Evolutionary conservation across 2,888 invertebrate genomes (phyloP).

Genomic region (Eupithecia vulgata): DNA sequence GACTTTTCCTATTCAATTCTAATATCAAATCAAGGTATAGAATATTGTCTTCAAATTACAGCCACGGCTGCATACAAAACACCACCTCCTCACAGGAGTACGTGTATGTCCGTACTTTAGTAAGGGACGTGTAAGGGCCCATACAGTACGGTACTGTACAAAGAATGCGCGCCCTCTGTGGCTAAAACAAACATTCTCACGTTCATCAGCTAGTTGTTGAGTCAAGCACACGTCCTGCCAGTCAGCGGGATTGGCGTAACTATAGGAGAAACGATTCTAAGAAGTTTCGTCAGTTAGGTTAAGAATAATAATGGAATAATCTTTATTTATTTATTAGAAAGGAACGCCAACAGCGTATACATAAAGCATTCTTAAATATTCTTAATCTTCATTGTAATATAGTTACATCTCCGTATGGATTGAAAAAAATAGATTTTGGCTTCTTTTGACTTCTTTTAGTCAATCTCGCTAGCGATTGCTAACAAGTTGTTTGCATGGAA

Average conservation of each 20-base stretch:
- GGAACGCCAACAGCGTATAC: too few species aligned
- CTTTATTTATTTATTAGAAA: too few species aligned
- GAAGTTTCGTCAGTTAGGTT: not conserved
- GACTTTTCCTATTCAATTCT: not conserved
- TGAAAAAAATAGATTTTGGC: too few species aligned
- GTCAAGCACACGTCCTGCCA: conserved; percentile 40
- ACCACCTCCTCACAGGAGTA: not conserved
- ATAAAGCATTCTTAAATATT: too few species aligned
- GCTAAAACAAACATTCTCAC: conserved; percentile 55
- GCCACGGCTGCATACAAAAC: not conserved
- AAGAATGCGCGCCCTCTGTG: conserved; percentile 43
- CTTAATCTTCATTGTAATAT: not conserved
- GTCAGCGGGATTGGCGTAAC: not conserved
- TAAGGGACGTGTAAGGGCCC: not conserved
- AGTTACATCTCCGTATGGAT: too few species aligned
- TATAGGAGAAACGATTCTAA: not conserved
- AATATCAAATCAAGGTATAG: not conserved
- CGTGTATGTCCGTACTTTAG: not conserved
- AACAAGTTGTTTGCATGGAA: too few species aligned
- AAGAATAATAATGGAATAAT: not conserved
- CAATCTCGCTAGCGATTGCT: too few species aligned
- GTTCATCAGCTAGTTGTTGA: conserved; percentile 48
- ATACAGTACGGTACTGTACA: conserved; percentile 12
- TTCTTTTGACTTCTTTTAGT: too few species aligned
- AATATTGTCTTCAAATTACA: not conserved